Conservation (phyloP, 2,113 vertebrate genomes). For the Globicephala melas region DNA sequence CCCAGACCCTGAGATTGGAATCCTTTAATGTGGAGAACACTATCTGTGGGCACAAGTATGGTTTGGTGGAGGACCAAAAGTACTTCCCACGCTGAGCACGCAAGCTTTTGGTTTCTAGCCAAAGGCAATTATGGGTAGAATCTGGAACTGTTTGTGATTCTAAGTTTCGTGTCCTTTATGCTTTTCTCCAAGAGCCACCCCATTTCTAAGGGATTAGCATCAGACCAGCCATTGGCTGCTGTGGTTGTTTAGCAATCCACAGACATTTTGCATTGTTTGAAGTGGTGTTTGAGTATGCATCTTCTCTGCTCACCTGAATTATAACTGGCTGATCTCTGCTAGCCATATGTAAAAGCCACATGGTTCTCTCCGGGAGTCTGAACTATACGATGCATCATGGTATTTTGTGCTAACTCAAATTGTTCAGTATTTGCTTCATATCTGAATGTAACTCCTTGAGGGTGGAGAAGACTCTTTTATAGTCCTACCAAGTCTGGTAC, state of each 20-base stretch:
- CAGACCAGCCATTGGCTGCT: constrained; percentile 15
- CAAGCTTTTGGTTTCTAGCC: constrained; percentile 52
- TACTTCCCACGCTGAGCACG: constrained; percentile 24
- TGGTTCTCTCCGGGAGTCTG: not conserved
- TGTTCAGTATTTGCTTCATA: not conserved
- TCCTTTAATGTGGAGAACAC: constrained; percentile 29
- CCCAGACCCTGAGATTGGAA: not conserved
- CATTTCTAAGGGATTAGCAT: constrained; percentile 38
- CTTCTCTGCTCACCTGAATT: constrained; percentile 57
- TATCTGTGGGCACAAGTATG: constrained; percentile 26
- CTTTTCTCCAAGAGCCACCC: constrained; percentile 35
- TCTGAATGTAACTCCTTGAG: not conserved
- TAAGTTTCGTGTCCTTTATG: constrained; percentile 16
- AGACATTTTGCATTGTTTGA: constrained; percentile 37
- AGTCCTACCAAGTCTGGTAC: not conserved
- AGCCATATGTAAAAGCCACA: constrained; percentile 31
- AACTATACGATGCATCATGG: not conserved
- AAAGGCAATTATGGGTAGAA: constrained; percentile 48
- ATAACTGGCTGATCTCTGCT: constrained; percentile 42
- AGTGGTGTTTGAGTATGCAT: constrained; percentile 33
- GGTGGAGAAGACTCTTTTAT: not conserved
- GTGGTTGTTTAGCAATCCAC: not conserved
- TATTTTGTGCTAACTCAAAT: not conserved
- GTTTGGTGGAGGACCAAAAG: constrained; percentile 29
- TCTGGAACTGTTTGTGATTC: constrained; percentile 61